phyloP scores from a whole-genome alignment of 2,113 vertebrate genomes.

The Sprattus sprattus region DNA sequence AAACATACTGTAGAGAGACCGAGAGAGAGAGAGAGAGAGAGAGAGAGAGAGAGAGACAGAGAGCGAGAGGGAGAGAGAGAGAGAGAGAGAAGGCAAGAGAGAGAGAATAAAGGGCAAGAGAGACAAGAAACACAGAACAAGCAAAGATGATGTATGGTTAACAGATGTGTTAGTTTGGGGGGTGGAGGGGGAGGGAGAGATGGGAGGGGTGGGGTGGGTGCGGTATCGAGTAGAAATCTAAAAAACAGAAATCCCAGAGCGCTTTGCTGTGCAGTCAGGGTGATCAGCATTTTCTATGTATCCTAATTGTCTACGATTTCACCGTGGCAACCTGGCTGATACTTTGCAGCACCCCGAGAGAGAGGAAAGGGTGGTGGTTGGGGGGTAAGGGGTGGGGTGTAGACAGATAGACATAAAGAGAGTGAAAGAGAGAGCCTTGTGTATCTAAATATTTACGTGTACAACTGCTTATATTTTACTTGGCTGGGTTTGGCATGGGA shows the following conservation, averaged over 20 bases:
- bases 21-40: background rate
- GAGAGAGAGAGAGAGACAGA: background rate
- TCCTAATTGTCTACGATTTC: background rate
- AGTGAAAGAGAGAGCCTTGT: background rate
- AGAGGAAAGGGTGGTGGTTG: background rate
- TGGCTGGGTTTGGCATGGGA: no score
- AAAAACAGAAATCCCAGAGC: background rate
- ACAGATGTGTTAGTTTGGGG: constrained; percentile 27
- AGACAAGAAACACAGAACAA: background rate
- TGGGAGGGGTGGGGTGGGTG: background rate
- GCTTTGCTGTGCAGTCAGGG: background rate
- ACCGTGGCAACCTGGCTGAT: background rate
- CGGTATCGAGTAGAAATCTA: background rate
- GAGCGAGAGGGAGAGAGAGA: background rate
- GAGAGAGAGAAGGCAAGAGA: background rate
- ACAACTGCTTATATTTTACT: no score
- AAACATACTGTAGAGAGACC: background rate
- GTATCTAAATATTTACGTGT: background rate
- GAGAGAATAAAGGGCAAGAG: background rate
- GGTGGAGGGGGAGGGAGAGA: background rate
- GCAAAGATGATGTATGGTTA: constrained; percentile 9
- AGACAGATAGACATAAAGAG: background rate
- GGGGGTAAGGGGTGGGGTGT: no score
- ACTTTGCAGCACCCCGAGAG: background rate
- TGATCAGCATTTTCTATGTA: background rate